These are phyloP conservation scores for Ptilorrhoa leucosticta DNA, from an alignment of 2,113 vertebrate genomes.

Conservation along the genomic window DNA sequence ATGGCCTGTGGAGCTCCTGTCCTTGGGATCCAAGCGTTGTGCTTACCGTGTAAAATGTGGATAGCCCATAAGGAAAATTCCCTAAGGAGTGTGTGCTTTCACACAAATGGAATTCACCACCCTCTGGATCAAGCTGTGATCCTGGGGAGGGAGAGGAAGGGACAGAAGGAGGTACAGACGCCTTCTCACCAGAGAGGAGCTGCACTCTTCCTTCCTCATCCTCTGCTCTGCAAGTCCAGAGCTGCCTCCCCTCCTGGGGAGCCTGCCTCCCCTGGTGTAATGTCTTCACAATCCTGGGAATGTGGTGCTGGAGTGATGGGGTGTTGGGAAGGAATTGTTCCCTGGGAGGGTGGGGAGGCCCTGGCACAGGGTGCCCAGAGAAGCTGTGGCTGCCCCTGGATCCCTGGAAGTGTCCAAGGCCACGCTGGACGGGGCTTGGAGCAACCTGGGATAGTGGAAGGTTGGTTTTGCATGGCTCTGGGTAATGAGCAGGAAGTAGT, in stretches of 20 bases:
- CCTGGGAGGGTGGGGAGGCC: background rate
- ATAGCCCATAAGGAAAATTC: background rate
- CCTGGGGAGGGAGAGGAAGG: background rate
- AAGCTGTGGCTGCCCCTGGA: background rate
- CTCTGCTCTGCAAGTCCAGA: background rate
- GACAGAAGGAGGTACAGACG: background rate
- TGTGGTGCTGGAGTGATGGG: background rate
- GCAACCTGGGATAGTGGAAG: background rate
- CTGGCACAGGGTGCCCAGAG: background rate
- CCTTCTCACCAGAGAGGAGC: background rate
- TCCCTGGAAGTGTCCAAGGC: background rate
- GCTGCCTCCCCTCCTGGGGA: background rate
- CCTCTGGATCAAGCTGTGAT: background rate
- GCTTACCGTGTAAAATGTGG: background rate
- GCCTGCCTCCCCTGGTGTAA: background rate
- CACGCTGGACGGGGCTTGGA: rapidly evolving
- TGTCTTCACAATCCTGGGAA: background rate
- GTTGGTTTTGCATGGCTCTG: background rate
- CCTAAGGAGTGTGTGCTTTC: background rate
- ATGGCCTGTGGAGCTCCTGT: background rate
- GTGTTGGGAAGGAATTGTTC: background rate
- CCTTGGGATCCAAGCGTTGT: background rate
- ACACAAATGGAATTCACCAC: background rate
- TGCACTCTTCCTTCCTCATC: background rate
- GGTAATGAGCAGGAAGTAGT: background rate